Evolutionary conservation across 2,113 vertebrate species (phyloP).

Genomic region (Antechinus flavipes): DNA sequence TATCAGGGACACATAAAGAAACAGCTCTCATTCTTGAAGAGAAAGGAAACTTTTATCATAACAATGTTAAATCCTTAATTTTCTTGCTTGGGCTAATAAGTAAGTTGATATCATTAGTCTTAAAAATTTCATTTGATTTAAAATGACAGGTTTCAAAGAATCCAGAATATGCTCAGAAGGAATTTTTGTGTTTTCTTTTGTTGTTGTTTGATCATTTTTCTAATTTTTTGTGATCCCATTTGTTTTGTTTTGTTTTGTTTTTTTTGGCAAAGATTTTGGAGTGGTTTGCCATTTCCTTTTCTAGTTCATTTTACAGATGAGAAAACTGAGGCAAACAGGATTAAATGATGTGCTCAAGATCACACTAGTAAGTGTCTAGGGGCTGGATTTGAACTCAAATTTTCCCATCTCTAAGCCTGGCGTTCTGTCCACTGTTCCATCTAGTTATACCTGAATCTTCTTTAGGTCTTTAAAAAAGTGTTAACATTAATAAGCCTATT

Average conservation of each 20-base stretch:
- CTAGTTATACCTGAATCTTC: neutral
- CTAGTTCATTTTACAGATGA: neutral
- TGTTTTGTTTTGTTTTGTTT: neutral
- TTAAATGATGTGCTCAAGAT: neutral
- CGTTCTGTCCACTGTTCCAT: neutral
- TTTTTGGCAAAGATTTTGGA: neutral
- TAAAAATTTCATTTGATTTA: constrained; percentile 37
- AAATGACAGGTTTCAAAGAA: constrained; percentile 52
- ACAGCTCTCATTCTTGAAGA: constrained; percentile 64
- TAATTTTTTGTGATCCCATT: neutral
- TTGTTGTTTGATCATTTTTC: neutral
- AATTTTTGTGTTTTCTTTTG: neutral
- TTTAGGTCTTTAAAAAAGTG: neutral
- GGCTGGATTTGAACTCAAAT: neutral
- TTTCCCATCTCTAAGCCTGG: neutral
- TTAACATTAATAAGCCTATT: neutral
- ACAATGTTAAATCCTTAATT: constrained; percentile 60
- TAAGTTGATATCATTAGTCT: constrained; percentile 48
- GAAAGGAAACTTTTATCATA: constrained; percentile 56
- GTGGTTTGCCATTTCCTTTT: neutral
- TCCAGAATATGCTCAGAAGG: neutral
- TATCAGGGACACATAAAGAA: constrained; percentile 66
- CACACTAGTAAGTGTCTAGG: neutral
- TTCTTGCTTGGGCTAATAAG: constrained; percentile 56
- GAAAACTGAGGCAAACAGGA: neutral